Conservation (phyloP, 1,140 invertebrate species). For the Sminthurides bifidus region DNA sequence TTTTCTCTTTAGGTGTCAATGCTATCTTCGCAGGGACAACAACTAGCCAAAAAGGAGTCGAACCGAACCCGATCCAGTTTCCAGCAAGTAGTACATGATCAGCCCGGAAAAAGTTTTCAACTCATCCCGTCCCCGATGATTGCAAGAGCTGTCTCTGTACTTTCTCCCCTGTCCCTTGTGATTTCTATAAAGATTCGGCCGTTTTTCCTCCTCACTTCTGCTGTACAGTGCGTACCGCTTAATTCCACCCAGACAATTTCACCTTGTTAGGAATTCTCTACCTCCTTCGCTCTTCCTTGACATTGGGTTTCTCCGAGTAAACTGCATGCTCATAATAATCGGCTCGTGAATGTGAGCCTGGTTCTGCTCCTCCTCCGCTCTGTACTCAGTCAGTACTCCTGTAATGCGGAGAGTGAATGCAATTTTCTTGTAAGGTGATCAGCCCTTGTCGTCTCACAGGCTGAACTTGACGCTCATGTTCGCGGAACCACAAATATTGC, state of each 20-base stretch:
- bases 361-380: background rate
- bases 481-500: no score
- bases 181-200: slow-evolving; percentile 11
- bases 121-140: slow-evolving; percentile 24
- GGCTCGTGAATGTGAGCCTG: slow-evolving; percentile 14
- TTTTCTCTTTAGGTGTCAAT: no score
- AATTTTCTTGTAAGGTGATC: no score
- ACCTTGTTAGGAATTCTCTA: slow-evolving; percentile 16
- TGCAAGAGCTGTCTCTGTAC: slow-evolving; percentile 13
- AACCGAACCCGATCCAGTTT: no score
- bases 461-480: no score
- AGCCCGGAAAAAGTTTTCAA: slow-evolving; percentile 18
- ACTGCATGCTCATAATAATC: slow-evolving; percentile 18
- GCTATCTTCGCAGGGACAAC: no score
- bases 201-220: slow-evolving; percentile 1
- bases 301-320: no score
- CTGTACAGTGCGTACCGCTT: background rate
- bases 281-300: background rate
- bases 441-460: no score
- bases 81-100: no score
- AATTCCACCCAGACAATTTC: background rate
- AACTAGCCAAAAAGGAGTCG: no score
- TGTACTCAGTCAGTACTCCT: no score
- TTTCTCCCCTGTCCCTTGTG: slow-evolving; percentile 12
- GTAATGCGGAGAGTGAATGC: no score